phyloP scores from a whole-genome alignment of 2,888 invertebrate genomes.

The Leptarthrus brevirostris region DNA sequence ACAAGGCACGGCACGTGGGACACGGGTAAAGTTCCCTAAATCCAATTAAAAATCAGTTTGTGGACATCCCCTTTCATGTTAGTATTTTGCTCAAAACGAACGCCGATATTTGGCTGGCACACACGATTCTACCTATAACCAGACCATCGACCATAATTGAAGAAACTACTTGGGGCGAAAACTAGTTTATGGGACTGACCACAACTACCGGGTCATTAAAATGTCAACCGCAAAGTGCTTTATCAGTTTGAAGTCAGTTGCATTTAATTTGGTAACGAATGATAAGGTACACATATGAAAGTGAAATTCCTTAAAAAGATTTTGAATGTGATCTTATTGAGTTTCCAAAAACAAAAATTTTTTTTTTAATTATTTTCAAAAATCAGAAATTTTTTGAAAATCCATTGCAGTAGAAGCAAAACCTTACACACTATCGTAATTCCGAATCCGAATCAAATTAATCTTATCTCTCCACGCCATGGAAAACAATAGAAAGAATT shows the following conservation, averaged over 20 bases:
- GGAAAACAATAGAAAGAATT: no score
- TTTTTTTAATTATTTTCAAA: no score
- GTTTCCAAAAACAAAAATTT: no score
- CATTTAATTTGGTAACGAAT: conserved; percentile 16
- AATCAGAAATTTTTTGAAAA: no score
- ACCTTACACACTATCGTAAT: no score
- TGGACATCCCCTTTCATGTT: conserved; percentile 45
- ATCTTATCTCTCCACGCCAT: no score
- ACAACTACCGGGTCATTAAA: conserved; percentile 34
- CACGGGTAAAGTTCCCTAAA: conserved; percentile 27
- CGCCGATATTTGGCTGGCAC: conserved; percentile 1
- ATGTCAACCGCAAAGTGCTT: conserved; percentile 40
- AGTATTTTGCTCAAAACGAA: conserved; percentile 1
- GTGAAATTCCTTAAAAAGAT: no score
- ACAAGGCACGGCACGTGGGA: conserved; percentile 30
- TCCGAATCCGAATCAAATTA: no score
- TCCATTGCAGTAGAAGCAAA: no score
- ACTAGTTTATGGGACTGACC: conserved; percentile 26
- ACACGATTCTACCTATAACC: neutral
- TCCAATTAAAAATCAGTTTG: conserved; percentile 45
- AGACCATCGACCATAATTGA: conserved; percentile 9
- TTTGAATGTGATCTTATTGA: no score
- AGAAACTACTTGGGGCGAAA: neutral
- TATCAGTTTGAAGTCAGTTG: conserved; percentile 28
- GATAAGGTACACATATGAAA: no score